A percentile compares a stretch with the other conserved stretches of the same genome.
phyloP scores from a whole-genome alignment of 2,113 vertebrate genomes.

The Xenus cinereus region DNA sequence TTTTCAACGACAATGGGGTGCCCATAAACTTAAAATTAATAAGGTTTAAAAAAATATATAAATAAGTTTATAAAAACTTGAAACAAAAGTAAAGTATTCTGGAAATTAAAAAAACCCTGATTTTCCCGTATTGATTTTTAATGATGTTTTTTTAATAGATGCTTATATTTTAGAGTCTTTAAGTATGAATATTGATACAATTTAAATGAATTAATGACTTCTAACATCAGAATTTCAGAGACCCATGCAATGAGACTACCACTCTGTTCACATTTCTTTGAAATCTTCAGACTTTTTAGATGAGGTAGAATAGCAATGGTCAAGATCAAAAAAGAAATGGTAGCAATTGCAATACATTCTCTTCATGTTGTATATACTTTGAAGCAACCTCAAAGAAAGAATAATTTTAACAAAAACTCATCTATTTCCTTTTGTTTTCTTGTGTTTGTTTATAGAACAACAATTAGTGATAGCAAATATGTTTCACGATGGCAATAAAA shows the following conservation, averaged over 20 bases:
- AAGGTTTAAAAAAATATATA: background rate
- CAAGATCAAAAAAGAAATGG: background rate
- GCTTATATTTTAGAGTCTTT: background rate
- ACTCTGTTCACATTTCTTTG: background rate
- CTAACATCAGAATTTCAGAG: background rate
- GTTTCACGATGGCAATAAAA: background rate
- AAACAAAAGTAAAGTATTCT: background rate
- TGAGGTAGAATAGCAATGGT: background rate
- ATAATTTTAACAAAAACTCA: background rate
- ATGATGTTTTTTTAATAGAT: accelerated
- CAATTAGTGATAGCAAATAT: background rate
- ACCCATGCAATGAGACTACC: background rate
- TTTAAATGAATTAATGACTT: background rate
- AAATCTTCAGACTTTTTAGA: background rate
- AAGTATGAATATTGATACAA: background rate
- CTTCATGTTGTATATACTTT: background rate
- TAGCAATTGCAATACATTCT: background rate
- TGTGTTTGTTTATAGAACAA: background rate
- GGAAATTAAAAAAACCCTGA: background rate
- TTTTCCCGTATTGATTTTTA: background rate
- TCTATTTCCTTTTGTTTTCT: background rate
- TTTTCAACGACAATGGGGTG: background rate
- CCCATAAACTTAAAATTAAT: background rate
- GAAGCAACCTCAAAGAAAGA: background rate
- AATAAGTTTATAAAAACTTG: background rate